Conservation (phyloP, 1,140 invertebrate genomes). For the Melanaphis sacchari region DNA sequence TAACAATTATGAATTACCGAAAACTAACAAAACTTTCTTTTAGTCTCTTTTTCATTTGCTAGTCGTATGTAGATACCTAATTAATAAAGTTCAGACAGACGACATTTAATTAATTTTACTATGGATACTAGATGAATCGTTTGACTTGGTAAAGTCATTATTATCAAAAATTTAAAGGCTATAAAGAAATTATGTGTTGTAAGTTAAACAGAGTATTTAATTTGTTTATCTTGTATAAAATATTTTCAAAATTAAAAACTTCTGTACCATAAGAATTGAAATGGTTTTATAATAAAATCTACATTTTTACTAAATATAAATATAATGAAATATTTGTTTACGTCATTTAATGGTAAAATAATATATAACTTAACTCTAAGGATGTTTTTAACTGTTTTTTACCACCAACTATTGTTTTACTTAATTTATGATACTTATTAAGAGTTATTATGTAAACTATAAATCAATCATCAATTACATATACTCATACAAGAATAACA, state of each 20-base stretch:
- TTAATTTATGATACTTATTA: background rate
- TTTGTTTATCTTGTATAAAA: background rate
- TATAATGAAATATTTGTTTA: background rate
- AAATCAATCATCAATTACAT: background rate
- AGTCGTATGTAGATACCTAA: background rate
- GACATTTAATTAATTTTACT: background rate
- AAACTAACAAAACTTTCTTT: background rate
- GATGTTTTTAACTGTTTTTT: background rate
- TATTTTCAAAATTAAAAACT: background rate
- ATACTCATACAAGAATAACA: background rate
- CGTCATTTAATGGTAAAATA: background rate
- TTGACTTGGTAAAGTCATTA: background rate
- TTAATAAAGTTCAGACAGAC: background rate
- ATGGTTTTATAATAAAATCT: background rate
- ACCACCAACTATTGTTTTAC: background rate
- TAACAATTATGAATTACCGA: background rate
- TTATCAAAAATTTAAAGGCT: background rate
- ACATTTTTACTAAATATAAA: background rate
- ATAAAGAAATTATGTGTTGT: background rate
- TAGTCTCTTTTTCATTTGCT: background rate
- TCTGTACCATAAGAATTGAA: background rate
- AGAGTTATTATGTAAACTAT: background rate
- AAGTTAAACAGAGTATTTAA: background rate
- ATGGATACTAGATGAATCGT: background rate
- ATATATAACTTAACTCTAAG: background rate